Evolutionary conservation across 2,888 invertebrate genomes (phyloP).

Genomic region (Brachycybe producta): DNA sequence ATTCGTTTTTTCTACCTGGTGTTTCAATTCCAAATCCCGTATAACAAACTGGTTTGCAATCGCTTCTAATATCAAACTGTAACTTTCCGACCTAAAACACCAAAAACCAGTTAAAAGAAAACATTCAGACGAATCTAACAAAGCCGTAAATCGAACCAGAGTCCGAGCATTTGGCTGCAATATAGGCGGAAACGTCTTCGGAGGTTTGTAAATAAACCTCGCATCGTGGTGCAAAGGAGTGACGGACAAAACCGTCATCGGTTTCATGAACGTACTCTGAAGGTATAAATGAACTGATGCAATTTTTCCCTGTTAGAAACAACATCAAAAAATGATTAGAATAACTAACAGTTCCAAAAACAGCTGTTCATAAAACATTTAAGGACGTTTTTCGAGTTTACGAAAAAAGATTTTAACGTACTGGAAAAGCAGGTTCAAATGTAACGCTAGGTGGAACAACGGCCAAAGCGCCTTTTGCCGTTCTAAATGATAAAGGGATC

Average conservation of each 20-base stretch:
- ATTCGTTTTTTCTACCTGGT: constrained; percentile 48
- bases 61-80: constrained; percentile 54
- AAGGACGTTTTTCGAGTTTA: not conserved
- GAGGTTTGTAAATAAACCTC: constrained; percentile 43
- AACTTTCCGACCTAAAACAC: constrained; percentile 41
- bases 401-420: constrained; percentile 37
- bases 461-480: constrained; percentile 59
- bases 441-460: constrained; percentile 52
- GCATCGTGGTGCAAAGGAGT: constrained; percentile 47
- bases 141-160: constrained; percentile 21
- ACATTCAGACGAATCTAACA: constrained; percentile 1
- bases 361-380: constrained; percentile 7
- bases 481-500: constrained; percentile 53
- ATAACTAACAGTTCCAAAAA: constrained; percentile 5
- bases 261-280: constrained; percentile 63
- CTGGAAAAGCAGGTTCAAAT: constrained; percentile 68
- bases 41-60: constrained; percentile 62
- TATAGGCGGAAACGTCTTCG: constrained; percentile 26
- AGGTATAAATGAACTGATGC: constrained; percentile 63
- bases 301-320: constrained; percentile 52
- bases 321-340: constrained; percentile 1
- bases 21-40: constrained; percentile 54
- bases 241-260: constrained; percentile 60
- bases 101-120: not conserved
- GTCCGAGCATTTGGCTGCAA: constrained; percentile 28